Evolutionary conservation across 2,113 vertebrate species (phyloP), one percentile per base, ranked within the genome.

Genomic region (Percopsis transmontana): DNA sequence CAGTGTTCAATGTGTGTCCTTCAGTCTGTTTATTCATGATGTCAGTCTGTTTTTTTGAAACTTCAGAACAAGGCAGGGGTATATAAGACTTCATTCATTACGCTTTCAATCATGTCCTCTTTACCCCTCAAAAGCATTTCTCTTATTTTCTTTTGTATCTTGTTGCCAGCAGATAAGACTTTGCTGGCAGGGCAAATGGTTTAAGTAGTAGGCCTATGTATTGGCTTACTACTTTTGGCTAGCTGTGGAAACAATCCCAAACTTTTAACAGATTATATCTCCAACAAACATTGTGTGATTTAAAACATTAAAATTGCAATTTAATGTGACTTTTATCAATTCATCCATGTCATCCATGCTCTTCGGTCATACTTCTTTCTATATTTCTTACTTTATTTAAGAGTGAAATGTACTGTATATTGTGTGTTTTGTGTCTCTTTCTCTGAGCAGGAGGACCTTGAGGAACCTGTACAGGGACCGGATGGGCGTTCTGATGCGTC

Each of bases 381-480:
- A n/a, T n/a, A n/a, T n/a, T n/a, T n/a, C n/a, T n/a, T n/a, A n/a
- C n/a, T n/a, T n/a, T n/a, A n/a, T n/a, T n/a, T n/a, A n/a, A n/a
- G n/a, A n/a, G n/a, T 13, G 15, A 6, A 6, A 47, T n/a, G 45
- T 47, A 16, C 44, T 16, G 44, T 47, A 47, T 45, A 14, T n/a
- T 62, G 24, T 58, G 16, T 47, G 20, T 66, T 50, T 55, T 70
- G 16, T 77, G 57, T 12, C 5, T 42, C 16, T 39, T 66, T 68
- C 44, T 39, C 2, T 72, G 67, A 78, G 60, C 73, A 99, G 97
- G 89, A 93, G 96, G 80, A 92, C 92, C 20, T 82, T 79, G 0
- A 92, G 91, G 73, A 98, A 99, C 85, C 78, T 97, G 38, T 90
- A 92, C 74, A 92, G 95, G 85, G 93, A 98, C 84, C 93, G 94